Conservation (phyloP, 2,113 vertebrate species). For the Equus przewalskii region DNA sequence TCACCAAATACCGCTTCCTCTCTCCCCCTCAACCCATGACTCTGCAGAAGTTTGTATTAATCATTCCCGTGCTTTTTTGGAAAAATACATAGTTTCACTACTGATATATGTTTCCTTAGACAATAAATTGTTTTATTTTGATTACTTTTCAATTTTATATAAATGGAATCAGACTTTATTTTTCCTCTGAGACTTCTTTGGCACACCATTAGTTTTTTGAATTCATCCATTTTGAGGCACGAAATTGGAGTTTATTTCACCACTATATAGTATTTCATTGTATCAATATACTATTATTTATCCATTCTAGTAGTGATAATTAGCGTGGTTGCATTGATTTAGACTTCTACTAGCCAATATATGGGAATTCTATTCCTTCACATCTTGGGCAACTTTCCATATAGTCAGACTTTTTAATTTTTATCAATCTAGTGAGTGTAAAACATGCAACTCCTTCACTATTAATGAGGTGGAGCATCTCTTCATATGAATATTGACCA, state of each 20-base stretch:
- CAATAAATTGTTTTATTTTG: constrained; percentile 6
- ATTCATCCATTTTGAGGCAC: not conserved
- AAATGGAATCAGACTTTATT: not conserved
- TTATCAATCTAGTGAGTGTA: not conserved
- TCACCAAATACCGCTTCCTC: not conserved
- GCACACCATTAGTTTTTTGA: not conserved
- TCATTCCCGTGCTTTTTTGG: not conserved
- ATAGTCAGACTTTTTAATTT: not conserved
- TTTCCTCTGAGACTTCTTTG: not conserved
- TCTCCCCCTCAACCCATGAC: not conserved
- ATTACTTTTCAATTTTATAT: not conserved
- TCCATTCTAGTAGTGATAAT: not conserved
- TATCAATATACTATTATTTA: not conserved
- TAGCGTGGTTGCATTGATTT: not conserved
- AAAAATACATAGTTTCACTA: not conserved
- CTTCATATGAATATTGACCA: not conserved
- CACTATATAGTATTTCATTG: not conserved
- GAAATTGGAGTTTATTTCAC: not conserved
- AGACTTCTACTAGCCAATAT: not conserved
- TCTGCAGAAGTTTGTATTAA: not conserved
- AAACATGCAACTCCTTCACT: not conserved
- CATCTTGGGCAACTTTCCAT: not conserved
- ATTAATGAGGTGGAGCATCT: not conserved
- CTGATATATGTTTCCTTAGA: not conserved
- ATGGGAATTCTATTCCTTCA: not conserved